phyloP scores from a whole-genome alignment of 1,140 invertebrate species.

The Helicorthomorpha holstii region DNA sequence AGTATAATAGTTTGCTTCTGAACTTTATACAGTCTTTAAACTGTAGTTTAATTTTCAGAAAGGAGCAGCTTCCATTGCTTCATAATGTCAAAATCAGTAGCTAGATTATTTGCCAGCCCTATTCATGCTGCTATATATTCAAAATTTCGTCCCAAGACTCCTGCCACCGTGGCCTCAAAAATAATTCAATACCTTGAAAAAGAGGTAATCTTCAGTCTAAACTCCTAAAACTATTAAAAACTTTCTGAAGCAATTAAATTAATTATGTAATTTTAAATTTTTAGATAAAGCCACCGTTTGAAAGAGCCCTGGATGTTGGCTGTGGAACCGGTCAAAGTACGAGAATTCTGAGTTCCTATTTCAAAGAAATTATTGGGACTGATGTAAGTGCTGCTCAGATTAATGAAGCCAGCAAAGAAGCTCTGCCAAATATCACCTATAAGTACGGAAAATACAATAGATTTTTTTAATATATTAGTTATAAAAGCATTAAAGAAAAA shows the following conservation, averaged over 20 bases:
- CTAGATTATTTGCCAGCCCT: background rate
- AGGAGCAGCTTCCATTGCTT: constrained; percentile 57
- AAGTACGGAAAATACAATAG: constrained; percentile 6
- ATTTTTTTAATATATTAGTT: no score
- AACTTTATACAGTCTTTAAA: no score
- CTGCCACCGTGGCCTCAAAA: constrained; percentile 16
- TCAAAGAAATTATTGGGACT: constrained; percentile 25
- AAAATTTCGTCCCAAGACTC: constrained; percentile 22
- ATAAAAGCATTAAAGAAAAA: no score
- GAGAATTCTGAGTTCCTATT: constrained; percentile 21
- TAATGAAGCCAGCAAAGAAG: constrained; percentile 18
- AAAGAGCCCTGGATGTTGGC: constrained; percentile 24
- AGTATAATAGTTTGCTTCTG: no score
- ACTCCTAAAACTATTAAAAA: no score
- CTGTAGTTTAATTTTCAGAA: no score
- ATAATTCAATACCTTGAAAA: constrained; percentile 21
- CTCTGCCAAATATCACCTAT: constrained; percentile 16
- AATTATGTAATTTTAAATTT: constrained; percentile 3
- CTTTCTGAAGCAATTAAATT: no score
- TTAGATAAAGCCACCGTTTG: constrained; percentile 1
- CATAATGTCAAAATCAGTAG: background rate
- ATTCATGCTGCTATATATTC: constrained; percentile 19
- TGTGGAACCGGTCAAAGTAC: constrained; percentile 35
- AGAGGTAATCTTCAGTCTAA: no score
- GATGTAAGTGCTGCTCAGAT: constrained; percentile 26